phyloP scores from a whole-genome alignment of 2,113 vertebrate species.

The Pampusana beccarii region DNA sequence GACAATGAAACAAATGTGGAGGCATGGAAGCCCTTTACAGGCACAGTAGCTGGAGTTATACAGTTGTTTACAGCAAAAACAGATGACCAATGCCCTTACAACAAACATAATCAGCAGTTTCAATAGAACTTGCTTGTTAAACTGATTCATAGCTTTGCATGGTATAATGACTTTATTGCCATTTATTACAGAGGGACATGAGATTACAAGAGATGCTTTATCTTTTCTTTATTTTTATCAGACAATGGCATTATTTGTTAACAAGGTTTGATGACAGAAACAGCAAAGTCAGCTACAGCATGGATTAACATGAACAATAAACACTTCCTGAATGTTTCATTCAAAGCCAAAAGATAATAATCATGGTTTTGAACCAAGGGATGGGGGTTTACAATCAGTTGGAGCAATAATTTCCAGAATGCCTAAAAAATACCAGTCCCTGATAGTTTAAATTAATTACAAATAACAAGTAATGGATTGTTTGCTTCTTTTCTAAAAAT shows the following conservation, averaged over 20 bases:
- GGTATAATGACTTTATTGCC: conserved; percentile 46
- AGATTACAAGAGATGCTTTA: conserved; percentile 41
- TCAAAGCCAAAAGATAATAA: conserved; percentile 35
- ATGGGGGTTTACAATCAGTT: not conserved
- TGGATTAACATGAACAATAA: conserved; percentile 47
- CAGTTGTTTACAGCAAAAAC: conserved; percentile 34
- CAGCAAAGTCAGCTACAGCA: conserved; percentile 43
- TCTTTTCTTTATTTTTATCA: conserved; percentile 37
- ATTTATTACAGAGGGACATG: not conserved
- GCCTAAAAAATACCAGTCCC: not conserved
- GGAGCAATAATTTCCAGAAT: not conserved
- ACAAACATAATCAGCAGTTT: conserved; percentile 45
- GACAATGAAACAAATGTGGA: not conserved
- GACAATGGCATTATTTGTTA: conserved; percentile 47
- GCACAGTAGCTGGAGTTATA: not conserved
- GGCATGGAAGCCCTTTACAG: not conserved
- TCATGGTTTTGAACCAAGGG: conserved; percentile 1
- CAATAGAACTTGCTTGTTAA: conserved; percentile 46
- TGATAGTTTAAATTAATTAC: not conserved
- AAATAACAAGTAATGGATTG: not conserved
- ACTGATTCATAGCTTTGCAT: conserved; percentile 15
- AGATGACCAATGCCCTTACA: conserved; percentile 8
- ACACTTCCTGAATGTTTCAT: conserved; percentile 43
- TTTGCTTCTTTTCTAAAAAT: not conserved
- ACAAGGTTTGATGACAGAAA: conserved; percentile 26